phyloP scores from a whole-genome alignment of 2,797 vertebrate genomes.

The Channallabes apus region DNA sequence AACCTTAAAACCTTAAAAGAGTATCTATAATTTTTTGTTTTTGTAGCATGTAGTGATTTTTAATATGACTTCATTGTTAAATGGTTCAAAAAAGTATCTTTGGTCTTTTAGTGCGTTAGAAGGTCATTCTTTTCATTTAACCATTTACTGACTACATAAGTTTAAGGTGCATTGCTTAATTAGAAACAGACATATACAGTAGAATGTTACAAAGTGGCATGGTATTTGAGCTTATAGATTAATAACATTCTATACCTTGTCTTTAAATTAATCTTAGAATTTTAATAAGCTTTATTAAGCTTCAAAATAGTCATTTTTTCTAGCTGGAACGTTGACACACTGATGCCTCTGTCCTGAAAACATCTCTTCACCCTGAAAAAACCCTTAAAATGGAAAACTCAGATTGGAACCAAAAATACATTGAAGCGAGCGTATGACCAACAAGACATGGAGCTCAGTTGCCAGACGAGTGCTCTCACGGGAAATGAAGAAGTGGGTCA shows the following conservation, averaged over 20 bases:
- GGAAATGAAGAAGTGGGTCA: constrained; percentile 15
- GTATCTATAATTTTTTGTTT: background rate
- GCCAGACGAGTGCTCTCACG: background rate
- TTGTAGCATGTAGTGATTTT: background rate
- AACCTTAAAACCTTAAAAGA: too few relatives aligned
- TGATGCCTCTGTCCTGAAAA: background rate
- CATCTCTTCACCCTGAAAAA: background rate
- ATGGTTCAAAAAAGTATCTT: background rate
- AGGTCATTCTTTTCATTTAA: background rate
- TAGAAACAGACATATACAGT: background rate
- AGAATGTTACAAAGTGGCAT: background rate
- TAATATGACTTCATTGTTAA: background rate
- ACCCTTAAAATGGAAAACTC: background rate
- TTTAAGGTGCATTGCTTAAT: background rate
- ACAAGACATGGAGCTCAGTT: background rate
- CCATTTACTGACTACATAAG: too few relatives aligned
- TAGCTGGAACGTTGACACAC: too few relatives aligned
- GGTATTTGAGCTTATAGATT: background rate
- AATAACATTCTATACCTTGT: background rate
- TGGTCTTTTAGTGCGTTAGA: background rate
- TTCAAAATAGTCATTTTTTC: background rate
- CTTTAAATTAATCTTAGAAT: background rate
- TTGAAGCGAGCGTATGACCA: background rate
- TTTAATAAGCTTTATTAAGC: background rate
- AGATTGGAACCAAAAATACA: background rate